Evolutionary conservation across 2,888 invertebrate species (phyloP).

Genomic region (Epirrita christyi): DNA sequence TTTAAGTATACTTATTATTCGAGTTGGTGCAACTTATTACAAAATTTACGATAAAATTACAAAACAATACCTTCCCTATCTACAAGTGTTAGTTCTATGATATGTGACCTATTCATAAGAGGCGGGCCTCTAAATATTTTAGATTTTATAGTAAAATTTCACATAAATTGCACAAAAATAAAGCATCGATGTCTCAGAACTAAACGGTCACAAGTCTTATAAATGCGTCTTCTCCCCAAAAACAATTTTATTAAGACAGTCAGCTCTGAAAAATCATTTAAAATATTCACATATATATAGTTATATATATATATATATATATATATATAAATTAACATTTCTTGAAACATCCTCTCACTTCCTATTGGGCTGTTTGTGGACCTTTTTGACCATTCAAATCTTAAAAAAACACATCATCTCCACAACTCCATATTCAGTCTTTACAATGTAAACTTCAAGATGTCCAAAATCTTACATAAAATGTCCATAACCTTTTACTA

Average conservation of each 20-base stretch:
- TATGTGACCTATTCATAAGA: conserved; percentile 71
- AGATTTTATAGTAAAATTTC: neutral
- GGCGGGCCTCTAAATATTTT: conserved; percentile 10
- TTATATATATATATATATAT: no score
- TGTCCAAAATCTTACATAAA: conserved; percentile 9
- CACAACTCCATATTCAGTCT: conserved; percentile 18
- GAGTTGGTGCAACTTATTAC: conserved; percentile 8
- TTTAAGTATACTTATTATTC: neutral
- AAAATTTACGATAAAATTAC: neutral
- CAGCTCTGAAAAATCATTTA: no score
- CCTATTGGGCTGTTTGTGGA: conserved; percentile 5
- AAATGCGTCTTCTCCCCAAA: no score
- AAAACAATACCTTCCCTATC: neutral
- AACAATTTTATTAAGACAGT: no score
- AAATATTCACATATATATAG: no score
- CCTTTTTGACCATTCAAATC: conserved; percentile 1
- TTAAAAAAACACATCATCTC: neutral
- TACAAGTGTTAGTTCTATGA: conserved; percentile 57
- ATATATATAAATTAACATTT: no score
- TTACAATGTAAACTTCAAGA: conserved; percentile 1
- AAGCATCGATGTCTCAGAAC: no score
- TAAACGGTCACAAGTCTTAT: no score
- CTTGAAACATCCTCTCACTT: no score
- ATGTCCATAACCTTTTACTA: conserved; percentile 2
- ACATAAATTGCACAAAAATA: neutral